These are phyloP conservation scores for Chrysocyon brachyurus DNA, from an alignment of 2,797 vertebrate species.

Conservation along the genomic window DNA sequence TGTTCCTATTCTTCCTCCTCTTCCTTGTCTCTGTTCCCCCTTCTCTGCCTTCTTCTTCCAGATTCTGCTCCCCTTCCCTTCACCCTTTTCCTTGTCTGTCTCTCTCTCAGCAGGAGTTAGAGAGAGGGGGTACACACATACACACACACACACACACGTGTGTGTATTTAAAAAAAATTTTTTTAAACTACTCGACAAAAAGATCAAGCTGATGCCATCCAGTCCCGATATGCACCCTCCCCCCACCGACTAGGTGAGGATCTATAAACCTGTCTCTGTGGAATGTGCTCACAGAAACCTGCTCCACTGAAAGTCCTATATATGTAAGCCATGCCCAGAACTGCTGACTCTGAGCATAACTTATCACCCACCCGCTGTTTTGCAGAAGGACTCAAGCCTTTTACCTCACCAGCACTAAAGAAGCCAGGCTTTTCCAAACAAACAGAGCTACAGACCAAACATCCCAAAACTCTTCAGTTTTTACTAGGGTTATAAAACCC, in stretches of 20 bases:
- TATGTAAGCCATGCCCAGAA: not conserved
- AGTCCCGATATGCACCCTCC: not conserved
- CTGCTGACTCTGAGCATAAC: not conserved
- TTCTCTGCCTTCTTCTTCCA: not conserved
- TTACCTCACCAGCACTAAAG: not conserved
- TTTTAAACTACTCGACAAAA: not conserved
- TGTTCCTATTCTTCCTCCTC: not conserved
- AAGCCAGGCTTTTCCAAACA: constrained; percentile 51
- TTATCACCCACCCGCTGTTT: not conserved
- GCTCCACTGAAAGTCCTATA: not conserved
- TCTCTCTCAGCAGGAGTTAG: not conserved
- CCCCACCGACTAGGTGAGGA: not conserved
- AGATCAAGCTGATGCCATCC: not conserved
- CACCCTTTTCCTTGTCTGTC: not conserved
- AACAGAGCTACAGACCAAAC: constrained; percentile 45
- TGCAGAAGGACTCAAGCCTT: not conserved
- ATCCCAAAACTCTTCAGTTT: constrained; percentile 66
- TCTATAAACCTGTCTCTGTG: not conserved
- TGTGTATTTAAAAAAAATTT: not conserved
- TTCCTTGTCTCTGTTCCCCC: not conserved
- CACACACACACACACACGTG: not conserved
- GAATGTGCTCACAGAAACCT: not conserved
- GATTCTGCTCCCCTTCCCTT: not conserved
- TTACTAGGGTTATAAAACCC: constrained; percentile 71
- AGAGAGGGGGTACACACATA: not conserved